These are phyloP conservation scores for Pachypsylla venusta DNA, from an alignment of 1,140 invertebrate species.

Conservation along the genomic window DNA sequence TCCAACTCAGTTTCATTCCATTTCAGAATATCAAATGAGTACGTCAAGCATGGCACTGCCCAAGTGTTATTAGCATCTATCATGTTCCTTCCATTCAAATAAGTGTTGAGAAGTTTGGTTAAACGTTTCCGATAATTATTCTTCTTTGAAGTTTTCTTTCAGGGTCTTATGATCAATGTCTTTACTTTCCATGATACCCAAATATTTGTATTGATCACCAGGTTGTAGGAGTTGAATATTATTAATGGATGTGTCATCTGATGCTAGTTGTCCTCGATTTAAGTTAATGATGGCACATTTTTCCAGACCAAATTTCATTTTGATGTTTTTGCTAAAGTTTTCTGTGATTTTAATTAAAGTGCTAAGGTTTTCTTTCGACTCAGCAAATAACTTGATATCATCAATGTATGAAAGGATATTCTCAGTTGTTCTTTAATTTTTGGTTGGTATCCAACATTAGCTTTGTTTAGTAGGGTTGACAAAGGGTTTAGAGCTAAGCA, in stretches of 20 bases:
- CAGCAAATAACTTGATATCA: not conserved
- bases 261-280: not conserved
- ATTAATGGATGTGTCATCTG: not conserved
- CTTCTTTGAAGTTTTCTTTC: not conserved
- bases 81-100: not conserved
- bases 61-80: not conserved
- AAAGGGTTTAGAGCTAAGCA: not conserved
- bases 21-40: constrained; percentile 1
- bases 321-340: not conserved
- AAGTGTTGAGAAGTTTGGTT: not conserved
- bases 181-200: not conserved
- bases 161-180: not conserved
- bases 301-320: not conserved
- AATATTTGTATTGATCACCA: not conserved
- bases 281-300: not conserved
- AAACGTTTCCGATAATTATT: not conserved
- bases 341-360: not conserved
- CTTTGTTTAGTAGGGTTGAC: not conserved
- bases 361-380: not conserved
- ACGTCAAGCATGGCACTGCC: not conserved
- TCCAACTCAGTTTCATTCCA: constrained; percentile 9
- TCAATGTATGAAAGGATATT: not conserved
- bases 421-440: not conserved
- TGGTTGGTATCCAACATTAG: not conserved
- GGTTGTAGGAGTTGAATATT: not conserved